A percentile compares a stretch with the other conserved stretches of the same genome.
These are phyloP conservation scores for Trematomus loennbergii DNA, from an alignment of 2,113 vertebrate species.

Conservation along the genomic window DNA sequence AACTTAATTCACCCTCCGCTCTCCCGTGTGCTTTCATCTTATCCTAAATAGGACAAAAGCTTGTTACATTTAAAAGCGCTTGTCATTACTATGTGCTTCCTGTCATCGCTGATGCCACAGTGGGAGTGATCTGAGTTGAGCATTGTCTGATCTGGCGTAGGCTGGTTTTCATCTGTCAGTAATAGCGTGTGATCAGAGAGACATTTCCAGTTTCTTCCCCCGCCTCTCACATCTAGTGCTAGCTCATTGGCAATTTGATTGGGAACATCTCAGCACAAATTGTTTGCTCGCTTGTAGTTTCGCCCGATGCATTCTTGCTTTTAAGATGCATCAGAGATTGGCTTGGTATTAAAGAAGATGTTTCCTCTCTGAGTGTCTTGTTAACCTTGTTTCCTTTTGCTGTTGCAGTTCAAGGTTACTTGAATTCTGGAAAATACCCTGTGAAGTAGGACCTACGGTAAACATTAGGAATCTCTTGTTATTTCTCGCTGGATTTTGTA, in stretches of 20 bases:
- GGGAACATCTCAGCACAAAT: slow-evolving; percentile 53
- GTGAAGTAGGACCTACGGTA: slow-evolving; percentile 1
- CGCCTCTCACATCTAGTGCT: slow-evolving; percentile 31
- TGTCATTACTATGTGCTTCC: slow-evolving; percentile 56
- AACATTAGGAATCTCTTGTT: slow-evolving; percentile 12
- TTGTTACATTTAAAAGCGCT: slow-evolving; percentile 61
- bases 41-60: slow-evolving; percentile 65
- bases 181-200: slow-evolving; percentile 60
- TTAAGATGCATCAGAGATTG: slow-evolving; percentile 36
- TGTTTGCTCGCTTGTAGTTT: slow-evolving; percentile 35
- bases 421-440: slow-evolving; percentile 1
- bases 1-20: slow-evolving; percentile 24
- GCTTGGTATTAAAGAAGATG: slow-evolving; percentile 25
- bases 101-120: slow-evolving; percentile 62
- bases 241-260: slow-evolving; percentile 57
- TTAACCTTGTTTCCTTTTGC: slow-evolving; percentile 45
- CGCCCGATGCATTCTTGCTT: slow-evolving; percentile 30
- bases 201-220: slow-evolving; percentile 44
- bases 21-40: slow-evolving; percentile 46
- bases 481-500: slow-evolving; percentile 14
- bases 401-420: slow-evolving; percentile 15
- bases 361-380: slow-evolving; percentile 20
- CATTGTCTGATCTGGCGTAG: slow-evolving; percentile 68
- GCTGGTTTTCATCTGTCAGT: slow-evolving; percentile 76
- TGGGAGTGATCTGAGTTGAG: slow-evolving; percentile 70